phyloP scores from a whole-genome alignment of 2,113 vertebrate species.

The Cepphus grylle region DNA sequence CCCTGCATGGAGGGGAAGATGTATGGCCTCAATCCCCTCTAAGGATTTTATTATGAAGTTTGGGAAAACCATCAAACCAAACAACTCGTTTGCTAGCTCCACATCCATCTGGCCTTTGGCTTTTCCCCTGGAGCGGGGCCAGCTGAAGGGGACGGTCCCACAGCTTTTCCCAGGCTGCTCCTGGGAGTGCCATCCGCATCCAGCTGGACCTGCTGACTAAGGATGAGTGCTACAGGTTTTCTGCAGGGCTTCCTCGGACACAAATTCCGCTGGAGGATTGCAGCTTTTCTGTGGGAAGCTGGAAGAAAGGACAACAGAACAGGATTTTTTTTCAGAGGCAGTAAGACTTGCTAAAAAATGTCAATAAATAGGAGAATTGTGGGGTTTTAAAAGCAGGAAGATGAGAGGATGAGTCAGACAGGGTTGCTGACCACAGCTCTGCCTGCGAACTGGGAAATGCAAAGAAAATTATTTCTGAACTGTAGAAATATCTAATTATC shows the following conservation, averaged over 20 bases:
- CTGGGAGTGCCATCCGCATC: neutral
- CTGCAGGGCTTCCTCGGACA: neutral
- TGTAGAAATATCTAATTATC: slow-evolving; percentile 34
- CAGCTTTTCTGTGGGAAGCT: neutral
- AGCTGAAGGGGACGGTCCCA: neutral
- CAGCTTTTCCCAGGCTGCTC: neutral
- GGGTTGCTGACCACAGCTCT: slow-evolving; percentile 24
- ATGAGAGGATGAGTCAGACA: slow-evolving; percentile 29
- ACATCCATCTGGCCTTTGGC: neutral
- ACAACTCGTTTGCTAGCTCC: neutral
- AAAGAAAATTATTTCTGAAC: neutral
- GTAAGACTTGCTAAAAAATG: neutral
- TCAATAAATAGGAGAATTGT: slow-evolving; percentile 1
- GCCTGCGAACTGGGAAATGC: neutral
- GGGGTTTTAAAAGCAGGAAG: slow-evolving; percentile 17
- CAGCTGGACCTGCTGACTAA: neutral
- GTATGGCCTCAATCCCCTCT: neutral
- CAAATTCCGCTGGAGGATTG: neutral
- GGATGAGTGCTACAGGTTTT: neutral
- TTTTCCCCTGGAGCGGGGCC: neutral
- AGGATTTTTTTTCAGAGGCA: neutral
- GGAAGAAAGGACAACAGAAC: neutral
- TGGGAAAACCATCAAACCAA: neutral
- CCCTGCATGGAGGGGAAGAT: neutral
- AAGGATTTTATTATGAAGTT: neutral